Percentiles rank a stretch among this genome's conserved stretches.
Evolutionary conservation across 2,888 invertebrate genomes (phyloP).

Genomic region (Drosophila cognata): DNA sequence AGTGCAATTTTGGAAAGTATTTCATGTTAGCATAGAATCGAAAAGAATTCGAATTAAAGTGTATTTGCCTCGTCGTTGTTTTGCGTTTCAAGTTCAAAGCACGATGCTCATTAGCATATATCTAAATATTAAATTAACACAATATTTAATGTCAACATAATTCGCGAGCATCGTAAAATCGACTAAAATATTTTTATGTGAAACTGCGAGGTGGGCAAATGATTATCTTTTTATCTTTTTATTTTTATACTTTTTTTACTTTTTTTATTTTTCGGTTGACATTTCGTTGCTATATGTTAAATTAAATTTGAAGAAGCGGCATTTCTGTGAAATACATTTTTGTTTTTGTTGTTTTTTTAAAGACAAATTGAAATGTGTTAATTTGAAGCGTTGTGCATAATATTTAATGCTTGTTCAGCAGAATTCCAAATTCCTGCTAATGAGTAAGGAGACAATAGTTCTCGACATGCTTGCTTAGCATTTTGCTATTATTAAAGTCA

Average conservation of each 20-base stretch:
- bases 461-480: slow-evolving; percentile 7
- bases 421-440: slow-evolving; percentile 30
- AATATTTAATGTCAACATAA: slow-evolving; percentile 75
- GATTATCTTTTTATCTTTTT: not conserved
- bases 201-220: slow-evolving; percentile 39
- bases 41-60: not conserved
- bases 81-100: not conserved
- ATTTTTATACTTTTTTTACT: slow-evolving; percentile 19
- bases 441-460: slow-evolving; percentile 24
- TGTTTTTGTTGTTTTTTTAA: slow-evolving; percentile 16
- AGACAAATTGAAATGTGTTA: slow-evolving; percentile 79
- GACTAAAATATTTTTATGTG: slow-evolving; percentile 63
- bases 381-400: slow-evolving; percentile 59
- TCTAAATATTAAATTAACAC: slow-evolving; percentile 80
- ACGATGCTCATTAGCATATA: slow-evolving; percentile 58
- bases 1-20: not conserved
- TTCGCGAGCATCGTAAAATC: slow-evolving; percentile 64
- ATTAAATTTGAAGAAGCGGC: slow-evolving; percentile 48
- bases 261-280: not conserved
- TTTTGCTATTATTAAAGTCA: slow-evolving; percentile 24
- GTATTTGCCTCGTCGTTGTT: not conserved
- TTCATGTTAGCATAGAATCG: not conserved
- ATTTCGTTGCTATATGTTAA: slow-evolving; percentile 43
- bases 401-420: slow-evolving; percentile 38
- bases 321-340: slow-evolving; percentile 30